Conservation (phyloP, 2,888 invertebrate genomes). For the Craniophora ligustri region DNA sequence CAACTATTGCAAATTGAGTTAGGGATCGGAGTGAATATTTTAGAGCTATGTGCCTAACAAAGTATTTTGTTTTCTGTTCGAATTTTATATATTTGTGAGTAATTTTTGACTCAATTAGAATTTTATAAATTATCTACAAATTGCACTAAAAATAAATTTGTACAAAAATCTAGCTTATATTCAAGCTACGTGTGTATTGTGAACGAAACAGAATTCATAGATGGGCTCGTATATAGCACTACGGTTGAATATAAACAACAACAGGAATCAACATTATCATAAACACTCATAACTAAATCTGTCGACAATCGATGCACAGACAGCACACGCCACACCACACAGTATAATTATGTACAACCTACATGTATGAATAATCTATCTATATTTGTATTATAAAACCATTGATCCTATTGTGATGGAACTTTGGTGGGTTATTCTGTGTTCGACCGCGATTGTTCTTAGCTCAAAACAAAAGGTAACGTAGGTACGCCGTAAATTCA, state of each 20-base stretch:
- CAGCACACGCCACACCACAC: constrained; percentile 14
- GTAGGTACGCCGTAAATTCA: too few species aligned
- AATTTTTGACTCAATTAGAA: not conserved
- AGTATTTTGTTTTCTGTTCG: not conserved
- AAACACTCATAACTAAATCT: constrained; percentile 23
- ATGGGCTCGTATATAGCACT: not conserved
- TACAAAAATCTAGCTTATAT: not conserved
- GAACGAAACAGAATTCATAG: not conserved
- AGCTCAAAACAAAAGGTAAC: too few species aligned
- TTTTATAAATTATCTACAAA: not conserved
- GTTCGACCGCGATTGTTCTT: too few species aligned
- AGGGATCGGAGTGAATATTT: too few species aligned
- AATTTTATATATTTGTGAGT: not conserved
- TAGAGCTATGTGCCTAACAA: too few species aligned
- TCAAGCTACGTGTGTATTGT: not conserved
- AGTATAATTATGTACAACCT: too few species aligned
- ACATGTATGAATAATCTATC: too few species aligned
- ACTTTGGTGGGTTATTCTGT: too few species aligned
- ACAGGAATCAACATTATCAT: constrained; percentile 11
- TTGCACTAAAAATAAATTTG: not conserved
- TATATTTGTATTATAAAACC: too few species aligned
- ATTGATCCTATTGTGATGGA: too few species aligned
- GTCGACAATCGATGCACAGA: constrained; percentile 37
- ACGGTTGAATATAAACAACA: not conserved
- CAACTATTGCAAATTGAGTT: too few species aligned